Evolutionary conservation across 2,888 invertebrate species (phyloP).

Genomic region (Galeruca laticollis): DNA sequence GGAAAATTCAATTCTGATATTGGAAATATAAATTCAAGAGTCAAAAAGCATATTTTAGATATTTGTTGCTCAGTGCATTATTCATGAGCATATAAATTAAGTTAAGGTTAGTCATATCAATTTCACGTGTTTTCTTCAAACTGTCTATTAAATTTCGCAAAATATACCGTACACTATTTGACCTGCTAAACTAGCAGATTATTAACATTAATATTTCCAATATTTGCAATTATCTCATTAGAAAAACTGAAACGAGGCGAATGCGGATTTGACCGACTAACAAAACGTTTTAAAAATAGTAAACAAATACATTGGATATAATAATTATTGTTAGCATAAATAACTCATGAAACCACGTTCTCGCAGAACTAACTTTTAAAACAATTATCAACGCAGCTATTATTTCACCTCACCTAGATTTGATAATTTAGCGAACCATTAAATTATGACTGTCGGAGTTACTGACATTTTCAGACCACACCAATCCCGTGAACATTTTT

Average conservation of each 20-base stretch:
- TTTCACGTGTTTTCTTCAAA: no score
- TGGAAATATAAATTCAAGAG: no score
- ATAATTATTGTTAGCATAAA: constrained; percentile 8
- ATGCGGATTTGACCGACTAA: constrained; percentile 8
- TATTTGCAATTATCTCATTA: neutral
- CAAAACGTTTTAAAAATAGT: neutral
- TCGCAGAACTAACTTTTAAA: neutral
- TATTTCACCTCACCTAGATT: constrained; percentile 24
- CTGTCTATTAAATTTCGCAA: neutral
- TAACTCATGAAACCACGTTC: neutral
- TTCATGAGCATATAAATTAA: no score
- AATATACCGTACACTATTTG: neutral
- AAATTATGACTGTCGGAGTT: neutral
- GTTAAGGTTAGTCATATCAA: no score
- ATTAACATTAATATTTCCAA: neutral
- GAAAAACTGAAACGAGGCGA: neutral
- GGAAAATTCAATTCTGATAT: no score
- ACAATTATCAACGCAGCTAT: neutral
- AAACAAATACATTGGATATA: constrained; percentile 4
- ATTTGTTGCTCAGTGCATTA: no score
- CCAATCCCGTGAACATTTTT: neutral
- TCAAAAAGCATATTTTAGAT: no score
- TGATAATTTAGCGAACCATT: constrained; percentile 21
- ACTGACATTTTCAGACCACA: constrained; percentile 12
- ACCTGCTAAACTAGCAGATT: neutral